These are phyloP conservation scores for Drosophila mimica DNA, from an alignment of 2,888 invertebrate genomes.

Conservation along the genomic window DNA sequence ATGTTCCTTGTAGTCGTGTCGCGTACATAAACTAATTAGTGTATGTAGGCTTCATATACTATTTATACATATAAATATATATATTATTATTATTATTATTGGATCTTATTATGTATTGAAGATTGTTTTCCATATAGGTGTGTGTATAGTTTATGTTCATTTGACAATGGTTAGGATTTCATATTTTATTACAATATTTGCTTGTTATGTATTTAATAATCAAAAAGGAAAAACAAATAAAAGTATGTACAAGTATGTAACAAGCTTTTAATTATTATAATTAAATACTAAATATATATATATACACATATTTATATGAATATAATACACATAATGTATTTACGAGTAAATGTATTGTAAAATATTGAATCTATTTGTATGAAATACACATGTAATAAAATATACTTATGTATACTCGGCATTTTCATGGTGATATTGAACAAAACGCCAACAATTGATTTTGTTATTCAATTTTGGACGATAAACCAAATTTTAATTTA, in stretches of 20 bases:
- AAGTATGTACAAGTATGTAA: conserved; percentile 54
- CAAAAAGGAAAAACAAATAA: conserved; percentile 41
- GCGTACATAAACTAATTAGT: conserved; percentile 51
- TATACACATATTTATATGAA: conserved; percentile 32
- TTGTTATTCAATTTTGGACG: neutral
- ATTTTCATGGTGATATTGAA: conserved; percentile 56
- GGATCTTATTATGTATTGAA: conserved; percentile 23
- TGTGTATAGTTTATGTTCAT: conserved; percentile 76
- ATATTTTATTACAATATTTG: conserved; percentile 63
- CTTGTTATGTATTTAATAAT: conserved; percentile 73
- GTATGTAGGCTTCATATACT: conserved; percentile 58
- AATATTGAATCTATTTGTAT: conserved; percentile 80
- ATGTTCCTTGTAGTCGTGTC: conserved; percentile 72
- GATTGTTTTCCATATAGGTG: conserved; percentile 61
- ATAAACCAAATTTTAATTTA: neutral
- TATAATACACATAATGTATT: conserved; percentile 64
- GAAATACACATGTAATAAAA: conserved; percentile 75
- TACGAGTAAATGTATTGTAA: conserved; percentile 72
- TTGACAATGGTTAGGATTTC: conserved; percentile 53
- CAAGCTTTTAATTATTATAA: conserved; percentile 72
- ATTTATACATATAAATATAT: conserved; percentile 28
- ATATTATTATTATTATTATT: conserved; percentile 24
- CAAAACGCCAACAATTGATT: conserved; percentile 4
- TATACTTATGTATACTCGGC: conserved; percentile 48
- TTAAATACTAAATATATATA: conserved; percentile 28